A percentile compares a stretch with the other conserved stretches of the same genome.
Evolutionary conservation across 1,140 invertebrate genomes (phyloP).

Genomic region (Xylocopa sonorina): DNA sequence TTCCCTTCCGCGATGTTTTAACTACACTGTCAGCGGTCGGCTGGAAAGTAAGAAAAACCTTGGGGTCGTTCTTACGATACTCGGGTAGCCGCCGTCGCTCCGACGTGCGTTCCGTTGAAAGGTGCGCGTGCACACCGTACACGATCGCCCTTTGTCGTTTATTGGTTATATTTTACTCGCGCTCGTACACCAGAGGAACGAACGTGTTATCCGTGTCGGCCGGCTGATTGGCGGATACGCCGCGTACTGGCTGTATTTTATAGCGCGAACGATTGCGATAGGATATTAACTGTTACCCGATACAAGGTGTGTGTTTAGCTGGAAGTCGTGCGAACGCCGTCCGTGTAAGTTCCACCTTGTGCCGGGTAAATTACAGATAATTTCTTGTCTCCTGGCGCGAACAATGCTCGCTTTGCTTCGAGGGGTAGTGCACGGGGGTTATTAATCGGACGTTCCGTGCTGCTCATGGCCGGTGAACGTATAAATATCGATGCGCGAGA

Average conservation of each 20-base stretch:
- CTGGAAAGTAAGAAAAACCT: neutral
- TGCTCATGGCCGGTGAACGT: neutral
- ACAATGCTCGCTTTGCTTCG: neutral
- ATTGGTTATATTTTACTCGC: constrained; percentile 47
- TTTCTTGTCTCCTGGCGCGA: constrained; percentile 21
- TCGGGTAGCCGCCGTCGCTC: constrained; percentile 25
- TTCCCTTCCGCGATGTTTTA: neutral
- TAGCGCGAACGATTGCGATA: constrained; percentile 43
- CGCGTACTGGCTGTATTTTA: constrained; percentile 38
- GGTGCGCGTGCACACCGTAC: constrained; percentile 10
- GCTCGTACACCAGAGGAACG: neutral
- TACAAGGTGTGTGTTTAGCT: constrained; percentile 30
- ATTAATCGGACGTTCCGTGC: neutral
- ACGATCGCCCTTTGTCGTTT: constrained; percentile 42
- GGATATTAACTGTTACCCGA: constrained; percentile 42
- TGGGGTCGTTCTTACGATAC: neutral
- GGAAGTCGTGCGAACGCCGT: neutral
- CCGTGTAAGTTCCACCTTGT: constrained; percentile 8
- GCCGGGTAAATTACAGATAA: constrained; percentile 14
- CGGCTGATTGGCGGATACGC: constrained; percentile 40
- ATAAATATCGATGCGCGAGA: neutral
- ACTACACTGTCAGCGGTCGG: constrained; percentile 18
- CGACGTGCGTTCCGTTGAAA: constrained; percentile 34
- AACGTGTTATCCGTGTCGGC: constrained; percentile 18
- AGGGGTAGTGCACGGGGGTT: neutral